Evolutionary conservation across 1,140 invertebrate genomes (phyloP).

Genomic region (Diorhabda elongata): DNA sequence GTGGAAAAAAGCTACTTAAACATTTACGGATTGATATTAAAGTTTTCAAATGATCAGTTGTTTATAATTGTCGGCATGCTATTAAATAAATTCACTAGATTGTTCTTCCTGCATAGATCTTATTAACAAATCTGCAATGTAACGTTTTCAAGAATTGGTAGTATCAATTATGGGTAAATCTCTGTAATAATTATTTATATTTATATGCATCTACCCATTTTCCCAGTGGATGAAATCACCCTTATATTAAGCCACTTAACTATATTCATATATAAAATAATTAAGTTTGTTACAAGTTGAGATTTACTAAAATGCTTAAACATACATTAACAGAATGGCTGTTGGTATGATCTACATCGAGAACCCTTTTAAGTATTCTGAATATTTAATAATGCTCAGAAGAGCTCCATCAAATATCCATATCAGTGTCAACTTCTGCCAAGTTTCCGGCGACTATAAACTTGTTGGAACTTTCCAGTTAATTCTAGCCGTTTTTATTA

Average conservation of each 20-base stretch:
- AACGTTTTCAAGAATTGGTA: too few species aligned
- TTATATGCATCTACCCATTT: neutral
- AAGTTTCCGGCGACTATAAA: neutral
- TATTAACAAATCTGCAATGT: too few species aligned
- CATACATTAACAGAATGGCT: conserved; percentile 28
- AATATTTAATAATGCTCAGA: conserved; percentile 32
- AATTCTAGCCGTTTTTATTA: too few species aligned
- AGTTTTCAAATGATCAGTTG: too few species aligned
- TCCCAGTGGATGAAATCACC: neutral
- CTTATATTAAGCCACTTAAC: neutral
- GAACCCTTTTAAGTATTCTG: conserved; percentile 34
- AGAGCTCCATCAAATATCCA: conserved; percentile 12
- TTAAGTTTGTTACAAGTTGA: conserved; percentile 16
- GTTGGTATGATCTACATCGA: conserved; percentile 26
- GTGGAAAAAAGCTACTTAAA: too few species aligned
- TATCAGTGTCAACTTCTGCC: conserved; percentile 2
- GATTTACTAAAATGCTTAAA: conserved; percentile 27
- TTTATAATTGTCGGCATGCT: too few species aligned
- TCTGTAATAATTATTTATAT: too few species aligned
- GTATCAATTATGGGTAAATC: too few species aligned
- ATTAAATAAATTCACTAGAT: too few species aligned
- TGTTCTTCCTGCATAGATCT: too few species aligned
- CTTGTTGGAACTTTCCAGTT: neutral
- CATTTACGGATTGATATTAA: too few species aligned
- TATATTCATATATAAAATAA: conserved; percentile 8